A percentile compares a stretch with the other conserved stretches of the same genome.
Conservation (phyloP, 2,797 vertebrate species). For the Sarcoramphus papa region DNA sequence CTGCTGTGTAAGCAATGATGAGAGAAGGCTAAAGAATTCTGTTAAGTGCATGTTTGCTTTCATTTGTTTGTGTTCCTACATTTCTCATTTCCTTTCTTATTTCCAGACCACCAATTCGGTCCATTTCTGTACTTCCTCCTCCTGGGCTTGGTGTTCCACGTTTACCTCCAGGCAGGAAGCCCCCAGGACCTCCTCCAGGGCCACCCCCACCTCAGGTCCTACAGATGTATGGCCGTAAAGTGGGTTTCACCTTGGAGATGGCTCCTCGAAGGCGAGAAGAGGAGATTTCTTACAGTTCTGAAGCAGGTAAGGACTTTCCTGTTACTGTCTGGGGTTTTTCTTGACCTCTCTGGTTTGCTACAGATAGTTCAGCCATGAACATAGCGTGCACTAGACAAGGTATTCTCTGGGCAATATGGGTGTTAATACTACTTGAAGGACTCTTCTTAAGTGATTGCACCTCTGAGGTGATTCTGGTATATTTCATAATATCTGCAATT, state of each 20-base stretch:
- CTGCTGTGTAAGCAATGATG: neutral
- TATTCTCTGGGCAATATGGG: neutral
- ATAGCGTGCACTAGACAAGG: neutral
- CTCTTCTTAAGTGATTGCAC: neutral
- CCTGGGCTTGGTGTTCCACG: conserved; percentile 87
- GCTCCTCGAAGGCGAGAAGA: conserved; percentile 76
- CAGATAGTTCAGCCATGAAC: neutral
- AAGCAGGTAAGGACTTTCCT: conserved; percentile 75
- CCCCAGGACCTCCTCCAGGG: conserved; percentile 92
- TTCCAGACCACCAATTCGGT: conserved; percentile 74
- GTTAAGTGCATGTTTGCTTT: neutral
- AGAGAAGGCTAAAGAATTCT: neutral
- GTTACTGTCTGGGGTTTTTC: neutral
- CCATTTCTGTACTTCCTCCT: conserved; percentile 73
- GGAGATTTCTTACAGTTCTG: conserved; percentile 76
- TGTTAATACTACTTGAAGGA: neutral
- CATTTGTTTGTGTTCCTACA: neutral
- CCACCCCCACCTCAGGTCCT: conserved; percentile 93
- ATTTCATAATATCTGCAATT: neutral
- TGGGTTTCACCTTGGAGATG: conserved; percentile 74
- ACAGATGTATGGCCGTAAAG: conserved; percentile 86
- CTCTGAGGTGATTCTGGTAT: neutral
- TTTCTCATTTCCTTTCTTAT: neutral
- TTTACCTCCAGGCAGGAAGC: conserved; percentile 91
- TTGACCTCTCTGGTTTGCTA: neutral